These are phyloP conservation scores for Pheosia gnoma DNA, from an alignment of 2,888 invertebrate genomes.

Conservation along the genomic window DNA sequence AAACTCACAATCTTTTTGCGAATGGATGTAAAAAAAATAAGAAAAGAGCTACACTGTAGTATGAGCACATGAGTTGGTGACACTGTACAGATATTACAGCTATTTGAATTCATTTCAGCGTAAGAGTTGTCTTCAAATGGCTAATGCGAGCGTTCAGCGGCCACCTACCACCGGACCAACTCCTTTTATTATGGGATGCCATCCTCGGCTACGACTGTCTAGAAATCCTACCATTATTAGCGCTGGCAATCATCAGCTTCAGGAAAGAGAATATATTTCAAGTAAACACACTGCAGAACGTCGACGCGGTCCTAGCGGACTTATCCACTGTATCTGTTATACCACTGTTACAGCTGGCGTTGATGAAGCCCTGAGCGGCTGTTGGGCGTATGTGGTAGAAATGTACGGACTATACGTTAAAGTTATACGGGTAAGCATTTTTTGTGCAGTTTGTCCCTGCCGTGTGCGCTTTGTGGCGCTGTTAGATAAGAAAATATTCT, in stretches of 20 bases:
- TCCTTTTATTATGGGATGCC: constrained; percentile 96
- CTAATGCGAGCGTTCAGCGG: constrained; percentile 98
- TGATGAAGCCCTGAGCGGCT: constrained; percentile 81
- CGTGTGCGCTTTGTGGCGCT: background rate
- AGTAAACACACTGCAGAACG: constrained; percentile 88
- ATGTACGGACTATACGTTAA: background rate
- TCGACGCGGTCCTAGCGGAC: constrained; percentile 94
- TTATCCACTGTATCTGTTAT: constrained; percentile 94
- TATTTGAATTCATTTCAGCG: constrained; percentile 74
- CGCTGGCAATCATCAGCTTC: constrained; percentile 93
- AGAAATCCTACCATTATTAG: constrained; percentile 94
- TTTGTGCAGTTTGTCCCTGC: background rate
- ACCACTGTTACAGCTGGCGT: constrained; percentile 91
- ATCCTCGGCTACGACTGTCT: constrained; percentile 95
- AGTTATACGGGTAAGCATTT: background rate
- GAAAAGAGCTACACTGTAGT: too few relatives aligned
- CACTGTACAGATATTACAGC: too few relatives aligned
- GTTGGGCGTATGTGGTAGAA: constrained; percentile 3
- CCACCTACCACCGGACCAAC: constrained; percentile 95
- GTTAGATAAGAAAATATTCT: background rate
- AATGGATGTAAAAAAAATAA: too few relatives aligned
- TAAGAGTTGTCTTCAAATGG: constrained; percentile 97
- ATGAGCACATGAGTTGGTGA: too few relatives aligned
- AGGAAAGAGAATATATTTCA: constrained; percentile 93
- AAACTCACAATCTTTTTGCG: too few relatives aligned